Evolutionary conservation across 2,888 invertebrate species (phyloP).

Genomic region (Mayetiola destructor): DNA sequence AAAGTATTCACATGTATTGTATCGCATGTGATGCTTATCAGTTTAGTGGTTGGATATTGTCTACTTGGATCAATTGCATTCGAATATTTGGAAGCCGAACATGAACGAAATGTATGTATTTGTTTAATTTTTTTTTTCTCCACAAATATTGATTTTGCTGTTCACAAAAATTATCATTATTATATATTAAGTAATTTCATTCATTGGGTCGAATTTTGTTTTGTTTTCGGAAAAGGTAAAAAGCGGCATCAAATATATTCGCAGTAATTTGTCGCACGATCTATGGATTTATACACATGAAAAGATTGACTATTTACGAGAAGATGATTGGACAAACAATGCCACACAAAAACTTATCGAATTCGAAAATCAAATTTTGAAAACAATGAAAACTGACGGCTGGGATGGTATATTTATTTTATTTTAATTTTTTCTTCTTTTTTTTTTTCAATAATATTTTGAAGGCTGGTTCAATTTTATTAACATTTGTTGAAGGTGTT

Average conservation of each 20-base stretch:
- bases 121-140: background rate
- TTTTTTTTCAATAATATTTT: too few relatives aligned
- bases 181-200: background rate
- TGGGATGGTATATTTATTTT: slow-evolving; percentile 92
- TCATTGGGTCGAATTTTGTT: background rate
- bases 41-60: slow-evolving; percentile 80
- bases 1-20: slow-evolving; percentile 72
- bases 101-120: slow-evolving; percentile 52
- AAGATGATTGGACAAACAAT: slow-evolving; percentile 64
- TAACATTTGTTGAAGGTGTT: too few relatives aligned
- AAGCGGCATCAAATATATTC: slow-evolving; percentile 52
- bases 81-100: slow-evolving; percentile 55
- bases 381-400: slow-evolving; percentile 74
- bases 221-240: slow-evolving; percentile 46
- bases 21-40: slow-evolving; percentile 74
- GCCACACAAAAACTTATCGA: slow-evolving; percentile 47
- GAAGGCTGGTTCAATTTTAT: too few relatives aligned
- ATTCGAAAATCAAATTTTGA: slow-evolving; percentile 58
- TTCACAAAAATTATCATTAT: background rate
- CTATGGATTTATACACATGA: slow-evolving; percentile 54
- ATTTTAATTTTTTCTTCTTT: too few relatives aligned
- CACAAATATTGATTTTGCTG: background rate
- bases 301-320: slow-evolving; percentile 42
- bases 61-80: slow-evolving; percentile 77
- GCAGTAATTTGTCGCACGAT: slow-evolving; percentile 59